These are phyloP conservation scores for Hoplias malabaricus DNA, from an alignment of 2,113 vertebrate species.

Conservation along the genomic window DNA sequence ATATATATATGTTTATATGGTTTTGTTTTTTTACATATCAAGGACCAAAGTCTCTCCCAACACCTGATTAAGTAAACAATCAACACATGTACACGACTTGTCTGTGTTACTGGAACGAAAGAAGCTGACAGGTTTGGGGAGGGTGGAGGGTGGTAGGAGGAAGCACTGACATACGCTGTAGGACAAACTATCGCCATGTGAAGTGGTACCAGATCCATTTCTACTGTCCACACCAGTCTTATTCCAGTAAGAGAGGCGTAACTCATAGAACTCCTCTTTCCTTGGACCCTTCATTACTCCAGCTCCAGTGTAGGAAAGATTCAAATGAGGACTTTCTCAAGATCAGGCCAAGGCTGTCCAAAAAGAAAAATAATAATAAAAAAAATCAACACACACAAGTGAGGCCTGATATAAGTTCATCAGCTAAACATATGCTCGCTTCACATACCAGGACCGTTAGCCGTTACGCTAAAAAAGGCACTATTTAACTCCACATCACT, in stretches of 20 bases:
- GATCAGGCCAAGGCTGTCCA: no score
- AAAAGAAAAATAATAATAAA: not conserved
- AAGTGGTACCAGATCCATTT: not conserved
- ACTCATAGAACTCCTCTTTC: not conserved
- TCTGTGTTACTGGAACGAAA: not conserved
- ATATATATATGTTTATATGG: slow-evolving; percentile 21
- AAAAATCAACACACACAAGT: not conserved
- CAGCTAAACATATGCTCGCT: not conserved
- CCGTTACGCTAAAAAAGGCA: slow-evolving; percentile 50
- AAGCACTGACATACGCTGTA: slow-evolving; percentile 22
- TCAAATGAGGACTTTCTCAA: not conserved
- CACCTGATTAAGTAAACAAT: slow-evolving; percentile 26
- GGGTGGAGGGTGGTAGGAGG: no score
- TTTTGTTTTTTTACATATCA: slow-evolving; percentile 17
- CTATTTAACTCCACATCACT: slow-evolving; percentile 46
- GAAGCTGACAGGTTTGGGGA: not conserved
- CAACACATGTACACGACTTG: not conserved
- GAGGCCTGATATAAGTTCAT: not conserved
- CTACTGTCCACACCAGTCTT: not conserved
- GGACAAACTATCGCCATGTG: not conserved
- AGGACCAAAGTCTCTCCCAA: not conserved
- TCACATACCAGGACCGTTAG: not conserved
- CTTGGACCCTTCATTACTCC: not conserved
- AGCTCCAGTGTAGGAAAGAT: not conserved
- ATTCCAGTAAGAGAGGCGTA: not conserved